Evolutionary conservation across 2,113 vertebrate genomes (phyloP).

Genomic region (Solenodon paradoxus): DNA sequence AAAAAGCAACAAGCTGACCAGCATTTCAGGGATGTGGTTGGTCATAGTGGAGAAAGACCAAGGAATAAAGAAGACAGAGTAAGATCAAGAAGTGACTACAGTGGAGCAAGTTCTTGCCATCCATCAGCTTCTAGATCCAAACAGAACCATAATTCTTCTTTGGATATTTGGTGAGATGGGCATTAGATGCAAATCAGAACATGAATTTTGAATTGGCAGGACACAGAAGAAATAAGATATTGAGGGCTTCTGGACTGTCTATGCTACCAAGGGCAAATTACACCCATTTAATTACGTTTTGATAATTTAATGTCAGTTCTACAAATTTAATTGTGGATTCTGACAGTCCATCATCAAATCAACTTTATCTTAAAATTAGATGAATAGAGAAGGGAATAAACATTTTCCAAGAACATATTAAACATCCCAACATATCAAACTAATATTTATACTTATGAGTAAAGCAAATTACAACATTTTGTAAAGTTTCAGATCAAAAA

Average conservation of each 20-base stretch:
- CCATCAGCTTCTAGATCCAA: neutral
- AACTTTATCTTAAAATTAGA: neutral
- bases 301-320: neutral
- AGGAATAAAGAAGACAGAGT: neutral
- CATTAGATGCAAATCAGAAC: neutral
- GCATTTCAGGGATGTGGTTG: neutral
- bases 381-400: neutral
- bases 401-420: neutral
- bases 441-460: neutral
- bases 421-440: neutral
- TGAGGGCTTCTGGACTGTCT: neutral
- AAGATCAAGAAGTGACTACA: too few species aligned
- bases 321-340: neutral
- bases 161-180: neutral
- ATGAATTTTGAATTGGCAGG: neutral
- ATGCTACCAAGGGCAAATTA: neutral
- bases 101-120: neutral
- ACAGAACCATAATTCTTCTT: neutral
- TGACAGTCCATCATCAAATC: neutral
- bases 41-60: accelerated
- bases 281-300: neutral
- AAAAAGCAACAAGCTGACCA: neutral
- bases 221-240: neutral
- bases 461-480: neutral
- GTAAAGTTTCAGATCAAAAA: neutral